Percentiles rank a stretch among this genome's conserved stretches.
phyloP scores from a whole-genome alignment of 2,113 vertebrate species.

The Acinonyx jubatus region DNA sequence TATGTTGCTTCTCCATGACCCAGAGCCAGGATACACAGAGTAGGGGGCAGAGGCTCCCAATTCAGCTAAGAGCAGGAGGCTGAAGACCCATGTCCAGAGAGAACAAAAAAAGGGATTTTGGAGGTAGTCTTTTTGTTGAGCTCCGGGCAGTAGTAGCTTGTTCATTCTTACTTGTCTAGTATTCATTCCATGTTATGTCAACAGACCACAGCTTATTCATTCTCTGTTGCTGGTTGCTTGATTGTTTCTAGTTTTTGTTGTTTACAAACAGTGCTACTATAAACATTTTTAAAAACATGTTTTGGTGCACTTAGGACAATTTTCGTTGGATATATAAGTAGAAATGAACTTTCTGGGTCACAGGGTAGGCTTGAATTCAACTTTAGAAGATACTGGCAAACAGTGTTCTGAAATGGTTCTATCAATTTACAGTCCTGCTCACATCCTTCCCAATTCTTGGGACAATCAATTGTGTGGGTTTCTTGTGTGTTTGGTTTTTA shows the following conservation, averaged over 20 bases:
- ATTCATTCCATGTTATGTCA: not conserved
- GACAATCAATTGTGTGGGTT: not conserved
- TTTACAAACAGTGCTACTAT: not conserved
- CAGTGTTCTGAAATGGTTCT: not conserved
- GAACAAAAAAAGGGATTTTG: slow-evolving; percentile 56
- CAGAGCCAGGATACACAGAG: not conserved
- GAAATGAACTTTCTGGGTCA: not conserved
- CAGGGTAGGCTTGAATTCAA: not conserved
- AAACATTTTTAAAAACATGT: not conserved
- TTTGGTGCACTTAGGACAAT: slow-evolving; percentile 12
- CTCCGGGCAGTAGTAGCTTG: not conserved
- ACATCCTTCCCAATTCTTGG: not conserved
- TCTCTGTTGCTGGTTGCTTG: not conserved
- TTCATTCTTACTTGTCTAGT: not conserved
- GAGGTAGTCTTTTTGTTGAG: slow-evolving; percentile 71
- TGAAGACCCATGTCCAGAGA: slow-evolving; percentile 39
- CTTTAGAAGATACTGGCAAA: not conserved
- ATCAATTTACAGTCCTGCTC: not conserved
- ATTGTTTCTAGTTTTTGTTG: slow-evolving; percentile 3
- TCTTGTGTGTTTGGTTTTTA: not conserved
- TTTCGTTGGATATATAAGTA: slow-evolving; percentile 23
- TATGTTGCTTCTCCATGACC: not conserved
- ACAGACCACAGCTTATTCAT: not conserved
- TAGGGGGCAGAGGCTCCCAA: not conserved
- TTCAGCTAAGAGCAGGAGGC: slow-evolving; percentile 36